Base-by-base conservation (phyloP, 1,140 invertebrate species). In the Helicoverpa zea region DNA sequence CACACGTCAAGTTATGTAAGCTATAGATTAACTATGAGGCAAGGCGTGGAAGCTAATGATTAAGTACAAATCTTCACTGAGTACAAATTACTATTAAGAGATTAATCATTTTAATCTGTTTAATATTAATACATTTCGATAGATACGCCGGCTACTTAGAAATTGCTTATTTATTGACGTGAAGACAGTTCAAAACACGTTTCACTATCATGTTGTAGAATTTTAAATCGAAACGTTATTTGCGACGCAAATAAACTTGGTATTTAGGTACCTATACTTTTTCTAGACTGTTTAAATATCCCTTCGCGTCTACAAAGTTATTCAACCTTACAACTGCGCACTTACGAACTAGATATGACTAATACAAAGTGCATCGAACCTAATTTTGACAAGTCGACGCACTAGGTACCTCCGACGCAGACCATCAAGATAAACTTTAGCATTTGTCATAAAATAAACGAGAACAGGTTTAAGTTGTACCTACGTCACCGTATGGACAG, bases 351-450 rank as follows among this genome's bases (percentile, higher is more conserved):
- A 82, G 76, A 75, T 56, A 79, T 78, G 81, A 82, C 61, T 84
- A 78, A 84, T 75, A 52, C 70, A 75, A 68, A 81, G 83, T 86
- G 83, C 83, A 86, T 81, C 83, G 83, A 80, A 84, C 81, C 66
- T 59, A 56, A 76, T 64, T 85, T 70, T 81, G 79, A 83, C 79
- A 70, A 74, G 76, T 78, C 66, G 79, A 66, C 79, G 47, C 70
- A 61, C 66, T 80, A 83, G 68, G 66, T 86, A 73, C 43, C 16
- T 66, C 35, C 61, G 18, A 63, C 61, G 68, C 74, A 79, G 76
- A 81, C 75, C 29, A 12, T 56, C 11, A 61, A 59, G 80, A 81
- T 76, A 79, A 81, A 78, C 70, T 83, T 74, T 72, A 23, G 66
- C 66, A 76, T 83, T 81, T 81, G 79, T 79, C 75, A 75, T 59